phyloP scores from a whole-genome alignment of 2,113 vertebrate genomes.

The Megalops atlanticus region DNA sequence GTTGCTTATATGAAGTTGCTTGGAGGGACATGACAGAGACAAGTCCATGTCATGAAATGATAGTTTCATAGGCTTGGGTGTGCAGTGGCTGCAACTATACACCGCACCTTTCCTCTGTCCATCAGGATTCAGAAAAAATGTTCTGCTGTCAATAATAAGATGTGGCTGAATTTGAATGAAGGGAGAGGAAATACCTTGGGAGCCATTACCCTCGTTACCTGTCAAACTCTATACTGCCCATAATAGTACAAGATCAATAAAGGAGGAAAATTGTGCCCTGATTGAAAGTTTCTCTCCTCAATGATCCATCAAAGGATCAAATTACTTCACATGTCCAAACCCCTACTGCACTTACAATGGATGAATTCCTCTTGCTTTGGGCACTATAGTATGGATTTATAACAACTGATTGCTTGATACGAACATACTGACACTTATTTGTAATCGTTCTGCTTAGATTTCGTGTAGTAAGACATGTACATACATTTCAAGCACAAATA shows the following conservation, averaged over 20 bases:
- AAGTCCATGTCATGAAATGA: neutral
- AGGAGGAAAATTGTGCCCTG: neutral
- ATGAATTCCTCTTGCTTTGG: too few relatives aligned
- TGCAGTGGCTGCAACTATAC: neutral
- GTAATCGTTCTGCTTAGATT: neutral
- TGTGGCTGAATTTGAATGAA: slow-evolving; percentile 6
- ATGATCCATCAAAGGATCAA: too few relatives aligned
- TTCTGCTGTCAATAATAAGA: slow-evolving; percentile 23
- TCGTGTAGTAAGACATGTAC: neutral
- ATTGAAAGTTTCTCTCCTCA: neutral
- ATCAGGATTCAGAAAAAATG: neutral
- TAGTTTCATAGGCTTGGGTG: neutral
- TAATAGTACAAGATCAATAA: neutral
- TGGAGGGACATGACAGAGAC: neutral
- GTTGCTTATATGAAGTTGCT: neutral
- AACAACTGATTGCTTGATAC: too few relatives aligned
- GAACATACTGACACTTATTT: neutral
- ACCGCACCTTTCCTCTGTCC: neutral
- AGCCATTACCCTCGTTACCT: neutral
- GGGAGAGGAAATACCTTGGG: neutral
- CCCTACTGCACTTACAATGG: too few relatives aligned
- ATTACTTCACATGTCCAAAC: too few relatives aligned
- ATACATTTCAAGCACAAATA: neutral
- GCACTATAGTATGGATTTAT: too few relatives aligned
- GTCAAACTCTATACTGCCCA: neutral